These are phyloP conservation scores for Glaucomys volans DNA, from an alignment of 2,113 vertebrate genomes.

Conservation along the genomic window DNA sequence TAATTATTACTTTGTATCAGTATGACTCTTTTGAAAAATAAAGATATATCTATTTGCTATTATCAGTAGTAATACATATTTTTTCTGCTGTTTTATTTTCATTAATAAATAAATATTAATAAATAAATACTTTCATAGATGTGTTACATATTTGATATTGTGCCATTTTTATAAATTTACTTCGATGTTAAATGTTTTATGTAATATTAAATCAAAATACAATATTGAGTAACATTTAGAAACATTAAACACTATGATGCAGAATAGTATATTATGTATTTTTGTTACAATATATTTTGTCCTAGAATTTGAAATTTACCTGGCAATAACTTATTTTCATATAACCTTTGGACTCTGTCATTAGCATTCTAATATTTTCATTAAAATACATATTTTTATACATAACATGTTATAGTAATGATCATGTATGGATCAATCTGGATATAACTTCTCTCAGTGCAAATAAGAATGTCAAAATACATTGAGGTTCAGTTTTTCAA, in stretches of 20 bases:
- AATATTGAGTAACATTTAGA: not conserved
- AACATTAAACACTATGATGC: not conserved
- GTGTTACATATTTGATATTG: not conserved
- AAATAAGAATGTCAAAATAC: not conserved
- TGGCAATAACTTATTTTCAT: not conserved
- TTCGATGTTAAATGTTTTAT: not conserved
- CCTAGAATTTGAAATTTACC: not conserved
- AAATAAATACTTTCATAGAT: not conserved
- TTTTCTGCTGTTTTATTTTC: not conserved
- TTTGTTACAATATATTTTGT: not conserved
- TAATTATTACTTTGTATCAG: not conserved
- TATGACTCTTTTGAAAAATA: not conserved
- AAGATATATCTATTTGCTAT: not conserved
- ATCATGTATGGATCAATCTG: not conserved
- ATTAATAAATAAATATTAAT: no score
- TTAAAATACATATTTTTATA: not conserved
- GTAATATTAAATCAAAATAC: not conserved
- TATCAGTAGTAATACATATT: not conserved
- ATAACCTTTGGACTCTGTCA: not conserved
- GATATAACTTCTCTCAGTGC: not conserved
- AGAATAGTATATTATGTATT: not conserved
- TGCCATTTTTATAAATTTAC: conserved; percentile 9
- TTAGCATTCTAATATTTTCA: not conserved
- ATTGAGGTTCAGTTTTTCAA: not conserved
- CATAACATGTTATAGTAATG: not conserved